A percentile compares a stretch with the other conserved stretches of the same genome.
phyloP scores from a whole-genome alignment of 1,140 invertebrate species.

The Hormaphis cornu region DNA sequence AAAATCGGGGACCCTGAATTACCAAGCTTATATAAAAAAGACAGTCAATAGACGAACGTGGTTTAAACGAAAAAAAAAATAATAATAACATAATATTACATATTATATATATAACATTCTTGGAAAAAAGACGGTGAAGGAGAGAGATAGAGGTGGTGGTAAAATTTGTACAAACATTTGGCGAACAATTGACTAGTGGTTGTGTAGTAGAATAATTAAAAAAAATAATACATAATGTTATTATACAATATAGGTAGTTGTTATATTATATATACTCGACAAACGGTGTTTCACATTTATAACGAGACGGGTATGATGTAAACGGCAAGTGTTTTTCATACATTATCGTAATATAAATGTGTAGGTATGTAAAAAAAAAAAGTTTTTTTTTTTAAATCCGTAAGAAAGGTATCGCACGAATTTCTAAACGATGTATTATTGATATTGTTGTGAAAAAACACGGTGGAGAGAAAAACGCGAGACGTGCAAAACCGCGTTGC shows the following conservation, averaged over 20 bases:
- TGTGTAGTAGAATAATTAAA: conserved; percentile 26
- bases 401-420: too few species aligned
- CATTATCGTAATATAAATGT: too few species aligned
- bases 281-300: too few species aligned
- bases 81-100: neutral
- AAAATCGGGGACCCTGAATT: conserved; percentile 31
- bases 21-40: conserved; percentile 32
- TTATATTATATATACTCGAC: too few species aligned
- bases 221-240: conserved; percentile 5
- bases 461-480: too few species aligned
- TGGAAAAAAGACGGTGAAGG: neutral
- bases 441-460: too few species aligned
- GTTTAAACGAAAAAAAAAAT: neutral
- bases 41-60: conserved; percentile 26
- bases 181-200: conserved; percentile 28
- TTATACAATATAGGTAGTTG: neutral
- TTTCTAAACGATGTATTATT: too few species aligned
- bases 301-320: too few species aligned
- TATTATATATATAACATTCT: neutral
- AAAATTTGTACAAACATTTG: conserved; percentile 28
- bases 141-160: neutral
- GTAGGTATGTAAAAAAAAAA: too few species aligned
- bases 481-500: too few species aligned
- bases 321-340: too few species aligned
- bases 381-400: too few species aligned